These are phyloP conservation scores for Listronotus oregonensis DNA, from an alignment of 1,140 invertebrate species.

Conservation along the genomic window DNA sequence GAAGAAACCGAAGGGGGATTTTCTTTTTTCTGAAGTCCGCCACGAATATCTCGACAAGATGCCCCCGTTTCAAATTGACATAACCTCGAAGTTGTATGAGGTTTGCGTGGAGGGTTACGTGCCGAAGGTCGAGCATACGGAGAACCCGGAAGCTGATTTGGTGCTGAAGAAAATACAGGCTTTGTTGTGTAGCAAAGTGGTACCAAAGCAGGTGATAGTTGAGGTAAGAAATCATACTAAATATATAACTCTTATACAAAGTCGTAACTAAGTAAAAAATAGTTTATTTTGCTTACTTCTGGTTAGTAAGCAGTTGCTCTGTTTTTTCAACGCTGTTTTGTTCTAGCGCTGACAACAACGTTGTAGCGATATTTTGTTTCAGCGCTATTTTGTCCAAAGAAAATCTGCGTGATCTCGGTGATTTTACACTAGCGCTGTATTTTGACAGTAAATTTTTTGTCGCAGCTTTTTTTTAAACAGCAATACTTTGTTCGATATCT, in stretches of 20 bases:
- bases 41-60: slow-evolving; percentile 60
- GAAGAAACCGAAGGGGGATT: slow-evolving; percentile 50
- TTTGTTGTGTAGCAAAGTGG: slow-evolving; percentile 50
- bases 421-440: too few relatives aligned
- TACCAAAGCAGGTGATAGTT: slow-evolving; percentile 48
- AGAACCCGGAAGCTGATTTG: slow-evolving; percentile 47
- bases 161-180: slow-evolving; percentile 53
- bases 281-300: too few relatives aligned
- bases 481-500: too few relatives aligned
- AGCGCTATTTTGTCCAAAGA: too few relatives aligned
- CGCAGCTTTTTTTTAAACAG: too few relatives aligned
- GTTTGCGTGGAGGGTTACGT: slow-evolving; percentile 44
- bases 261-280: not conserved
- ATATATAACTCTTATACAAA: not conserved
- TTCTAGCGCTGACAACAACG: too few relatives aligned
- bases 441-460: too few relatives aligned
- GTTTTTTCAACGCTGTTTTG: too few relatives aligned
- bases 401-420: too few relatives aligned
- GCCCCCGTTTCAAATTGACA: slow-evolving; percentile 57
- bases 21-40: slow-evolving; percentile 57
- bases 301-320: too few relatives aligned
- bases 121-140: slow-evolving; percentile 6
- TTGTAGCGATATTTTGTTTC: too few relatives aligned
- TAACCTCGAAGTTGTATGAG: slow-evolving; percentile 47
- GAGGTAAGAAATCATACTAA: slow-evolving; percentile 37